Evolutionary conservation across 1,140 invertebrate genomes (phyloP).

Genomic region (Drosophila micromelanica): DNA sequence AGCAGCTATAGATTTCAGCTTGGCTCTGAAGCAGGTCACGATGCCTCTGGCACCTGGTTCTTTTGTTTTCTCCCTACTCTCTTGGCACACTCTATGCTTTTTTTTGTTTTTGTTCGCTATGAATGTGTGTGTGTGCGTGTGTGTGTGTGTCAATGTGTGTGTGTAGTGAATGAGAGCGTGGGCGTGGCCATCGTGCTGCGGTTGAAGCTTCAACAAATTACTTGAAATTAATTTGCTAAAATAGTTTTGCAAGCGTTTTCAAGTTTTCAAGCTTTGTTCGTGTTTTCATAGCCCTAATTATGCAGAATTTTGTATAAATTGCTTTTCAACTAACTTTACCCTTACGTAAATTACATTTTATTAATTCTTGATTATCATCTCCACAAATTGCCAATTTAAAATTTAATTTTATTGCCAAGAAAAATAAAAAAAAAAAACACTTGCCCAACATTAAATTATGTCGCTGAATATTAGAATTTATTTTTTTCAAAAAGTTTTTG

Average conservation of each 20-base stretch:
- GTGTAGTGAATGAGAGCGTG: slow-evolving; percentile 8
- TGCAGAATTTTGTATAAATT: not conserved
- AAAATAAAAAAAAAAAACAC: too few relatives aligned
- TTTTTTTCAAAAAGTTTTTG: too few relatives aligned
- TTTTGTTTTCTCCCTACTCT: slow-evolving; percentile 20
- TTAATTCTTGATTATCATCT: too few relatives aligned
- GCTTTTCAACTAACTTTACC: too few relatives aligned
- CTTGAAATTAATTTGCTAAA: slow-evolving; percentile 33
- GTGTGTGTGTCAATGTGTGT: slow-evolving; percentile 8
- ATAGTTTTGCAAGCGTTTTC: slow-evolving; percentile 49
- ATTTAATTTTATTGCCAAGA: too few relatives aligned
- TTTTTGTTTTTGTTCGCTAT: slow-evolving; percentile 13
- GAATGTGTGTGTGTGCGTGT: slow-evolving; percentile 24
- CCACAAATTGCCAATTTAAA: too few relatives aligned
- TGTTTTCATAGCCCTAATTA: not conserved
- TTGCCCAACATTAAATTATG: too few relatives aligned
- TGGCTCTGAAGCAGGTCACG: slow-evolving; percentile 29
- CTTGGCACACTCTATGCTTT: slow-evolving; percentile 4
- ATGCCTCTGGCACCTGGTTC: slow-evolving; percentile 35
- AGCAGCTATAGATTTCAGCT: slow-evolving; percentile 20
- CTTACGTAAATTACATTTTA: too few relatives aligned
- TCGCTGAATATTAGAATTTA: too few relatives aligned
- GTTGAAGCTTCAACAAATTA: slow-evolving; percentile 54
- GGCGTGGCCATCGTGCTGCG: slow-evolving; percentile 50
- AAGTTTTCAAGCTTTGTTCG: not conserved